Evolutionary conservation across 2,888 invertebrate species (phyloP), one percentile per base, ranked within the genome.

Genomic region (Hirtodrosophila confusa): DNA sequence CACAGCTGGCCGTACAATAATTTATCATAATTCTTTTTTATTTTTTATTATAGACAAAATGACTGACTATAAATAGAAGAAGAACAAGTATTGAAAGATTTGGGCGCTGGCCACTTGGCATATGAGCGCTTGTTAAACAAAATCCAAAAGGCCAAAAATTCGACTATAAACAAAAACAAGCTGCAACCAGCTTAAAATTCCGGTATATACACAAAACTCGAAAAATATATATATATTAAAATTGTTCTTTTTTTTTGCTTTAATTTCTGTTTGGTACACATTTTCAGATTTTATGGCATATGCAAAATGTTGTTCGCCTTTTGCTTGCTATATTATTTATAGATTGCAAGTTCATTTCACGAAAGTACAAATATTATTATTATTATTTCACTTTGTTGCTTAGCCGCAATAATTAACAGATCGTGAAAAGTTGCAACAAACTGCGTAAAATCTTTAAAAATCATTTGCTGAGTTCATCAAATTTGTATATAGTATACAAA

Each of bases 361-460:
- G 12, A 57, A 56, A 54, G 24, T 35, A 47, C 43, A 48, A 55
- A 57, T 47, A 57, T 68, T 50, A 47, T 54, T 65, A 44, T 47
- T 65, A 44, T 50, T 58, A 37, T 45, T 51, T 33, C 29, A 36
- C 37, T 39, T 44, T 51, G 49, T 23, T n/a, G 24, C 29, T 39
- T 47, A 23, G 24, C 36, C 27, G 23, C 27, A 11, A 36, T 37
- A 68, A 70, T 78, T 76, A 69, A 69, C 79, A 61, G 62, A 47
- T 69, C 64, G 76, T 76, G 74, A 79, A 78, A 70, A 63, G 24
- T 76, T 54, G 68, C 65, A 69, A 35, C 39, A 69, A 78, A 69
- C 68, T 64, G 78, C 56, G 64, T 45, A 69, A 58, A 74, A 65
- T 48, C 57, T 39, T 53, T 37, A 7, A 55, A 64, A 40, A 36